Conservation (phyloP, 2,797 vertebrate species). For the Gadopsis marmoratus region DNA sequence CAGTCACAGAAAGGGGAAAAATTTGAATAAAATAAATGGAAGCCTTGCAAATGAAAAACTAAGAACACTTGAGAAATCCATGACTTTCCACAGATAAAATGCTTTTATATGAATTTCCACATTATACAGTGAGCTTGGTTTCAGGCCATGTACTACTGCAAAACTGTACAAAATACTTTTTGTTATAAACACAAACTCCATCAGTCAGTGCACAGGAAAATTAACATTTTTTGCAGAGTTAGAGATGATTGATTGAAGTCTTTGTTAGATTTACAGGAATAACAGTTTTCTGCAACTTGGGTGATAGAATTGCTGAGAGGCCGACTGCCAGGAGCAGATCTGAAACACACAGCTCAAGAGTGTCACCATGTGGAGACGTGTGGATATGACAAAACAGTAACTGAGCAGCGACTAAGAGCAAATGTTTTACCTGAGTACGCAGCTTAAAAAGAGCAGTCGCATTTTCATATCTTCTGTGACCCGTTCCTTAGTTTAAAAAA, state of each 20-base stretch:
- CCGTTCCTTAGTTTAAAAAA: conserved; percentile 27
- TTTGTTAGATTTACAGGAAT: conserved; percentile 74
- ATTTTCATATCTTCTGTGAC: conserved; percentile 45
- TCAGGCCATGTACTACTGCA: conserved; percentile 26
- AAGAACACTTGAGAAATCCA: conserved; percentile 44
- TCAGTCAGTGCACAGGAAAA: conserved; percentile 48
- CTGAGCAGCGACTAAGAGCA: conserved; percentile 22
- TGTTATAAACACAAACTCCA: conserved; percentile 62
- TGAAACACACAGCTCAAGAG: conserved; percentile 81
- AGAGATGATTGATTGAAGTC: conserved; percentile 73
- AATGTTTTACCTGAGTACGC: conserved; percentile 21
- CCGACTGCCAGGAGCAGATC: conserved; percentile 29
- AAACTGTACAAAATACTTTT: conserved; percentile 62
- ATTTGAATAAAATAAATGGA: conserved; percentile 40
- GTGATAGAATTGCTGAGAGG: conserved; percentile 78
- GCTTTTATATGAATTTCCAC: conserved; percentile 46
- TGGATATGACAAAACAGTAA: conserved; percentile 39
- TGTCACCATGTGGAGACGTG: conserved; percentile 81
- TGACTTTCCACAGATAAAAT: conserved; percentile 51
- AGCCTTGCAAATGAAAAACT: conserved; percentile 52
- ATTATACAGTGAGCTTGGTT: conserved; percentile 45
- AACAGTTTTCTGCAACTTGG: conserved; percentile 76
- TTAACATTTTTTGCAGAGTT: conserved; percentile 55
- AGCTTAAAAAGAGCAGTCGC: conserved; percentile 17
- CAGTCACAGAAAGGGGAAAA: conserved; percentile 26